phyloP scores from a whole-genome alignment of 2,797 vertebrate genomes.

The Gallinago stenura region DNA sequence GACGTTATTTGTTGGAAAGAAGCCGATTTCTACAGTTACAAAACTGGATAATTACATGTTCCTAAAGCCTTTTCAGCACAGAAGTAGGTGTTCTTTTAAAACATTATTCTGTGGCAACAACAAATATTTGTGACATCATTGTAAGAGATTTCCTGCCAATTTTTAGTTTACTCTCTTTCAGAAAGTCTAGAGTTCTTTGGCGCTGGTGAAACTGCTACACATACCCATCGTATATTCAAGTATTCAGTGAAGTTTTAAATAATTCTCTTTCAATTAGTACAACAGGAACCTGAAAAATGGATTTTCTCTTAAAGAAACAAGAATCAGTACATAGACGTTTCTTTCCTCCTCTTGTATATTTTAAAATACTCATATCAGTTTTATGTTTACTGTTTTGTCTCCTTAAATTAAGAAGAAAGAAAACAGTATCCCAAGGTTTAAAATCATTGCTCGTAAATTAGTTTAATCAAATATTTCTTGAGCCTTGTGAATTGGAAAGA shows the following conservation, averaged over 20 bases:
- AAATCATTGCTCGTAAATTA: conserved; percentile 39
- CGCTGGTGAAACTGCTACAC: conserved; percentile 68
- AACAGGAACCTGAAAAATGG: conserved; percentile 73
- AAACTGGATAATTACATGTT: conserved; percentile 53
- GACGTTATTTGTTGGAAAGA: conserved; percentile 24
- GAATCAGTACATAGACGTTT: conserved; percentile 58
- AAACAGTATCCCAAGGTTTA: neutral
- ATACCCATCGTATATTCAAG: conserved; percentile 74
- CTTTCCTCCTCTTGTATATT: conserved; percentile 55
- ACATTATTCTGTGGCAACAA: conserved; percentile 63
- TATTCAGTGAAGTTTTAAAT: conserved; percentile 81
- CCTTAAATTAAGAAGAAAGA: conserved; percentile 34
- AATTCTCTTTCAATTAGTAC: conserved; percentile 81
- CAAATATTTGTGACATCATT: conserved; percentile 66
- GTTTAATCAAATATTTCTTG: conserved; percentile 26
- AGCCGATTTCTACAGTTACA: conserved; percentile 48
- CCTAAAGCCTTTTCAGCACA: conserved; percentile 48
- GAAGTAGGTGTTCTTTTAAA: conserved; percentile 67
- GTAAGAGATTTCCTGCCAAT: conserved; percentile 62
- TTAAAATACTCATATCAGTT: conserved; percentile 52
- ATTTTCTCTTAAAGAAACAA: conserved; percentile 77
- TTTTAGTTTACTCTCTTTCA: conserved; percentile 73
- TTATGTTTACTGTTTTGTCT: conserved; percentile 61
- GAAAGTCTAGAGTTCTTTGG: conserved; percentile 70
- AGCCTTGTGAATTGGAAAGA: conserved; percentile 21